Conservation (phyloP, 2,113 vertebrate genomes). For the Osmerus eperlanus region DNA sequence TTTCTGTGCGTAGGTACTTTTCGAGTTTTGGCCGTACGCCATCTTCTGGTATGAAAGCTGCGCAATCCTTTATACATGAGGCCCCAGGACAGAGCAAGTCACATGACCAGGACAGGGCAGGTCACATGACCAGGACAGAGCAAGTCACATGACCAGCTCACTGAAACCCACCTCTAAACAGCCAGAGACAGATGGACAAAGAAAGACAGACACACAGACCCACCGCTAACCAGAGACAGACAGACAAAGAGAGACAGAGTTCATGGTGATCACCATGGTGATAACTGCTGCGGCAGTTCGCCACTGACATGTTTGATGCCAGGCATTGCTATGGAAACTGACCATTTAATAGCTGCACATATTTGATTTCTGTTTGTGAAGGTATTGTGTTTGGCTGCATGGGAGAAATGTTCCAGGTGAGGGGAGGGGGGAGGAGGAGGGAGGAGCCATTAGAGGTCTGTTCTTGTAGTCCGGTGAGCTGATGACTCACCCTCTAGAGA, state of each 20-base stretch:
- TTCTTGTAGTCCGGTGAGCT: constrained; percentile 17
- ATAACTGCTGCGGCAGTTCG: constrained; percentile 24
- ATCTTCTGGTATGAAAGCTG: no score
- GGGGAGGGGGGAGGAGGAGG: no score
- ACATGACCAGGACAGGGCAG: no score
- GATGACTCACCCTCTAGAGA: constrained; percentile 36
- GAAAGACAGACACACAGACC: neutral
- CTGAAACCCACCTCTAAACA: constrained; percentile 18
- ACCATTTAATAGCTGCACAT: no score
- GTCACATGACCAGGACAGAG: neutral
- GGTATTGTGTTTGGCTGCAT: no score
- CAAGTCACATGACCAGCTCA: neutral
- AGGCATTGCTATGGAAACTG: constrained; percentile 53
- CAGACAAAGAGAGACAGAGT: neutral
- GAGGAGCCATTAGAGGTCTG: constrained; percentile 16
- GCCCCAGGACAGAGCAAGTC: no score
- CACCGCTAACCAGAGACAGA: constrained; percentile 21
- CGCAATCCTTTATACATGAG: no score
- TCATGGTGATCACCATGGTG: constrained; percentile 12
- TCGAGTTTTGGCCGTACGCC: no score
- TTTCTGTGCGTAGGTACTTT: no score
- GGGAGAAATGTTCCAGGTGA: no score
- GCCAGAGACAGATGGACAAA: neutral
- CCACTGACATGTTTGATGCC: constrained; percentile 35
- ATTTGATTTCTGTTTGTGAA: no score